phyloP scores from a whole-genome alignment of 23 tunicate genomes.

The Ciona savignyi region DNA sequence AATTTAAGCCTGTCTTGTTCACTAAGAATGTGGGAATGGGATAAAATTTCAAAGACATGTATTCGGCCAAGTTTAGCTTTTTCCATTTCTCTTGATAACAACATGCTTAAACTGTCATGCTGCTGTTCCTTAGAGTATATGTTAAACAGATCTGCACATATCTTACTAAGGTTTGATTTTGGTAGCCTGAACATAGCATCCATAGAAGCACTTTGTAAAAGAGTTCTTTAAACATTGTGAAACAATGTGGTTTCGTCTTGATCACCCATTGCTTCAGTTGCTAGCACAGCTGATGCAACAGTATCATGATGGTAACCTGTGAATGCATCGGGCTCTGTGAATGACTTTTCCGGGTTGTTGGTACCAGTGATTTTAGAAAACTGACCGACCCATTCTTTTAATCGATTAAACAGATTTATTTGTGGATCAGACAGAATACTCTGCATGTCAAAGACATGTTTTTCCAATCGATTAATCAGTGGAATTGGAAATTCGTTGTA shows the following conservation, averaged over 20 bases:
- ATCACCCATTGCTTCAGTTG: constrained; percentile 3
- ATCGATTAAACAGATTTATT: not conserved
- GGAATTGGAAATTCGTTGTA: constrained; percentile 53
- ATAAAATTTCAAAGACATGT: constrained; percentile 16
- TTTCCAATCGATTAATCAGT: constrained; percentile 48
- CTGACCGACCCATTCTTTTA: constrained; percentile 16
- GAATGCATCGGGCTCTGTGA: constrained; percentile 22
- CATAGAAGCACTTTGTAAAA: constrained; percentile 35
- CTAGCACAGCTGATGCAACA: constrained; percentile 34
- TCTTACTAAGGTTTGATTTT: not conserved
- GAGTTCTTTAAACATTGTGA: not conserved
- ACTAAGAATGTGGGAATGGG: constrained; percentile 29
- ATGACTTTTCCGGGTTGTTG: not conserved
- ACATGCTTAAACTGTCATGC: constrained; percentile 26
- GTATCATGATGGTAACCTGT: constrained; percentile 45
- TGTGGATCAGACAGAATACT: constrained; percentile 14
- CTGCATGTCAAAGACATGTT: constrained; percentile 20
- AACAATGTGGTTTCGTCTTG: constrained; percentile 2
- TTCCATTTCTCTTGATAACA: not conserved
- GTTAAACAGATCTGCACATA: not conserved
- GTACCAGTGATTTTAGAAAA: constrained; percentile 1
- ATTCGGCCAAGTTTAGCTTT: no score
- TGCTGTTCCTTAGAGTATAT: constrained; percentile 11
- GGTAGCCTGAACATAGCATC: constrained; percentile 40
- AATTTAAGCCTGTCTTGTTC: constrained; percentile 29